Percentiles rank a stretch among this genome's conserved stretches.
These are phyloP conservation scores for Coreius guichenoti DNA, from an alignment of 2,797 vertebrate genomes.

Conservation along the genomic window DNA sequence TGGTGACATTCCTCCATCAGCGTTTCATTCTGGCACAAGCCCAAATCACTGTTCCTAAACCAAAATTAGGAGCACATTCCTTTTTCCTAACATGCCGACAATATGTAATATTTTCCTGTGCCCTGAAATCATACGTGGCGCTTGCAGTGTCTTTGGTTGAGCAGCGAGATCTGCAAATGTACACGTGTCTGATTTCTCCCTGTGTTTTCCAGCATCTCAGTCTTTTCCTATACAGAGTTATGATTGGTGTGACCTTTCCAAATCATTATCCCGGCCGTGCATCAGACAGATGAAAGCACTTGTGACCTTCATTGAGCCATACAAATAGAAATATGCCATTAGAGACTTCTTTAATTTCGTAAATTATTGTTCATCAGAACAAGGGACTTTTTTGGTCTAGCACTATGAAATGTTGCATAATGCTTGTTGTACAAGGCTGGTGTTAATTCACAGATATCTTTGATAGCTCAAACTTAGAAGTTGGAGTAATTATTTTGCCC, in stretches of 20 bases:
- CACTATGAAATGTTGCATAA: not conserved
- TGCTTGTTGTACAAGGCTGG: not conserved
- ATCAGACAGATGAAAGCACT: conserved; percentile 56
- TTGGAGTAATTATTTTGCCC: not conserved
- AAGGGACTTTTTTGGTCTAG: conserved; percentile 27
- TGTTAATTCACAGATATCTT: conserved; percentile 12
- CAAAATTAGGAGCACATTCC: not conserved
- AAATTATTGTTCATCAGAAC: conserved; percentile 49
- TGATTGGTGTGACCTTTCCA: conserved; percentile 55
- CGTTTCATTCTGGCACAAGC: not conserved
- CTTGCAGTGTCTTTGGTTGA: not conserved
- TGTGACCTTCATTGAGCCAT: conserved; percentile 55
- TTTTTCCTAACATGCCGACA: not conserved
- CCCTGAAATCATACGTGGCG: not conserved
- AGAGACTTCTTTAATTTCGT: conserved; percentile 48
- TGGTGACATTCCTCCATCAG: not conserved
- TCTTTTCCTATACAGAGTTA: conserved; percentile 29
- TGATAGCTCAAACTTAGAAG: not conserved
- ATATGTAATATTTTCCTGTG: conserved; percentile 29
- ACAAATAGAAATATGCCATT: conserved; percentile 42
- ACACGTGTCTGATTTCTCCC: conserved; percentile 18
- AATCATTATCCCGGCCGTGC: conserved; percentile 39
- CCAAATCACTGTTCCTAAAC: not conserved
- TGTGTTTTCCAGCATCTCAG: not conserved
- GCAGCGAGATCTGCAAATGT: not conserved